Percentiles rank a stretch among this genome's conserved stretches.
phyloP scores from a whole-genome alignment of 2,888 invertebrate genomes.

The Lochmaea capreae region DNA sequence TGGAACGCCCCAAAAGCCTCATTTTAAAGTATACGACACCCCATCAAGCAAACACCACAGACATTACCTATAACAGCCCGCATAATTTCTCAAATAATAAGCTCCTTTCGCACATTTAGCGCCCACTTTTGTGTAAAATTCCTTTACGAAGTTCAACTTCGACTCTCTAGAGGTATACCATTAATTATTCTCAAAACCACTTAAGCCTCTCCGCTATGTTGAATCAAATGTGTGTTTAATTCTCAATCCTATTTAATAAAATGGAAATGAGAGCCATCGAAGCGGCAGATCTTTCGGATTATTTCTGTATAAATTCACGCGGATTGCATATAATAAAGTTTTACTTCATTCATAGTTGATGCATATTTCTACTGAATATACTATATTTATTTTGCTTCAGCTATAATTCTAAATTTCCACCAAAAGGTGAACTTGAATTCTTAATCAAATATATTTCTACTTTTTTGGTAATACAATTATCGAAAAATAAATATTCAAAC shows the following conservation, averaged over 20 bases:
- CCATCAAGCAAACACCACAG: slow-evolving; percentile 26
- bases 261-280: slow-evolving; percentile 35
- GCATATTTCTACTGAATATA: neutral
- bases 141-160: slow-evolving; percentile 24
- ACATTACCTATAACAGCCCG: slow-evolving; percentile 32
- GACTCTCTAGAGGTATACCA: slow-evolving; percentile 27
- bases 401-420: no score
- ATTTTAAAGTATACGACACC: slow-evolving; percentile 21
- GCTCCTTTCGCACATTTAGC: slow-evolving; percentile 32
- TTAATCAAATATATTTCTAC: no score
- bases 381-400: neutral
- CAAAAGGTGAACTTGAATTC: no score
- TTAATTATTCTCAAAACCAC: slow-evolving; percentile 37
- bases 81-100: slow-evolving; percentile 32
- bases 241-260: slow-evolving; percentile 38
- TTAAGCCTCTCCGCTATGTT: slow-evolving; percentile 35
- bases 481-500: no score
- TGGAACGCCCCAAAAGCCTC: neutral
- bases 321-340: slow-evolving; percentile 14
- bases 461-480: no score
- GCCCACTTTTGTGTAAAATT: slow-evolving; percentile 30
- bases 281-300: slow-evolving; percentile 30
- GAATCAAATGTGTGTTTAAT: slow-evolving; percentile 38
- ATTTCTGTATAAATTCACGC: slow-evolving; percentile 21
- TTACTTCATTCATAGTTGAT: neutral